Evolutionary conservation across 1,140 invertebrate species (phyloP), one percentile per base, ranked within the genome.

Genomic region (Cyrtorhinus lividipennis): DNA sequence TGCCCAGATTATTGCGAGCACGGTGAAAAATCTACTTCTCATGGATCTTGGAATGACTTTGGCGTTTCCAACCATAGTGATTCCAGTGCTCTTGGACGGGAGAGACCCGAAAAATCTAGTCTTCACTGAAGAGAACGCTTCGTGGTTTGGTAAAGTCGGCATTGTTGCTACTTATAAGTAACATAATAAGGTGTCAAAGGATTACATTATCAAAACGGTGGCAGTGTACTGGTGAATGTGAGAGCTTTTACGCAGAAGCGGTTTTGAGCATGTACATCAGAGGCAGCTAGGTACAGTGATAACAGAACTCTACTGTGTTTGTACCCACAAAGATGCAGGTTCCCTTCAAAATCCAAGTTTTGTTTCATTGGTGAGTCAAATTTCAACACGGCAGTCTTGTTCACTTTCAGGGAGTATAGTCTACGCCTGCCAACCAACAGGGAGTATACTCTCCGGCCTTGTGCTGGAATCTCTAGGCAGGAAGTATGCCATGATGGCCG

Each of bases 401-500:
- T 38, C 30, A 38, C 5, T 64, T 59, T n/a, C 65, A 71, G 71
- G 71, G 44, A 72, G 71, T 62, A 65, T 72, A 1, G 22, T 67
- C 1, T 69, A 67, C 38, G 63, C 71, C 8, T 69, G 68, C 60
- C 67, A 69, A 12, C 71, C 71, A 0, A 15, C 68, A 2, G 69
- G 69, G 0, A 66, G 68, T 27, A 12, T 71, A 1, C 15, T 69
- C 22, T 70, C 70, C 1, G 71, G 70, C 1, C 18, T 68, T 12
- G 10, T 70, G 23, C 30, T 69, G 45, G 66, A 69, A 57, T 59
- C 62, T 0, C 23, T 70, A 1, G 71, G 71, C 0, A 56, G 70
- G 1, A 71, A 70, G 59, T 62, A 65, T 5, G 24, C 69, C n/a
- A 66, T 72, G 67, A 69, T 72, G 44, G 44, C 69, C 5, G 70